Evolutionary conservation across 2,888 invertebrate species (phyloP).

Genomic region (Drosophila mimetica): DNA sequence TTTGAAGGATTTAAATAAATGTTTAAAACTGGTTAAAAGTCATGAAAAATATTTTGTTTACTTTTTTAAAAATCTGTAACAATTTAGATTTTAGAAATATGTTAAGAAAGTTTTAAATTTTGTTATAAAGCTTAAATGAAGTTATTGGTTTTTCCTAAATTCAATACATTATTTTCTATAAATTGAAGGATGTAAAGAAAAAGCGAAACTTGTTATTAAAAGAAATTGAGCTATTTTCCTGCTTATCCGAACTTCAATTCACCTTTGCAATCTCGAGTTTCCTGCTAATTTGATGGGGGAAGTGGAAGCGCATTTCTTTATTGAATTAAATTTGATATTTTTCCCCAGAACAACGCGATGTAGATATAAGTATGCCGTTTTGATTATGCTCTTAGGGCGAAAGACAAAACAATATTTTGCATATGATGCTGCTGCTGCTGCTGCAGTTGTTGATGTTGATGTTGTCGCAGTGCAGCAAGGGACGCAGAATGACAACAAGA

Average conservation of each 20-base stretch:
- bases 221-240: not conserved
- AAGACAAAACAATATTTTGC: slow-evolving; percentile 31
- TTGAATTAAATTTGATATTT: slow-evolving; percentile 33
- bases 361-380: slow-evolving; percentile 18
- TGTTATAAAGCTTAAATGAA: too few relatives aligned
- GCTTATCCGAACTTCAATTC: not conserved
- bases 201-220: too few relatives aligned
- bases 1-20: too few relatives aligned
- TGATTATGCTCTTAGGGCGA: slow-evolving; percentile 29
- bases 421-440: slow-evolving; percentile 28
- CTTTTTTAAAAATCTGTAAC: too few relatives aligned
- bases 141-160: too few relatives aligned
- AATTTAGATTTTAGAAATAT: too few relatives aligned
- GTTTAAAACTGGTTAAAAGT: too few relatives aligned
- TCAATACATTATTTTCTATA: too few relatives aligned
- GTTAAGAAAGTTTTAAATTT: too few relatives aligned
- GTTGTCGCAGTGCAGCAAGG: slow-evolving; percentile 47
- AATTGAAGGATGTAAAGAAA: too few relatives aligned
- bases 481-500: slow-evolving; percentile 12
- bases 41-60: too few relatives aligned
- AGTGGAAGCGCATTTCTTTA: slow-evolving; percentile 14
- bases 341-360: slow-evolving; percentile 1
- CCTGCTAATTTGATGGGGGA: slow-evolving; percentile 6
- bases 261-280: not conserved
- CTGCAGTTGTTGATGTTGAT: slow-evolving; percentile 36